Conservation (phyloP, 2,113 vertebrate species). For the Cynopterus brachyotis region DNA sequence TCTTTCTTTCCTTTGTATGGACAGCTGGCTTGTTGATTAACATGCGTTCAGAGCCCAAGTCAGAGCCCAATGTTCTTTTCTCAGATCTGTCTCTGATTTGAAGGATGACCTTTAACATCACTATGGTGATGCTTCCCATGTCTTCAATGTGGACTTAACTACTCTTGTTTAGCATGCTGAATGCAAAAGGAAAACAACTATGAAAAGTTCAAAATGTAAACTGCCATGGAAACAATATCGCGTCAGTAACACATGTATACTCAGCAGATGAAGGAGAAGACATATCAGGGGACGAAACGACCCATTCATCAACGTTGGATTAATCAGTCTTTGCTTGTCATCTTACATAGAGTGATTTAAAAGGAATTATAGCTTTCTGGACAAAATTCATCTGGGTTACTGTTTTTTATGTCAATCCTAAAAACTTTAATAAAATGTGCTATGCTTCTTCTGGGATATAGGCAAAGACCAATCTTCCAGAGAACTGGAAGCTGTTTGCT, state of each 20-base stretch:
- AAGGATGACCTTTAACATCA: conserved; percentile 64
- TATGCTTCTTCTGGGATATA: neutral
- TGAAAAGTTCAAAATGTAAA: conserved; percentile 66
- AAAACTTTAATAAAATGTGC: conserved; percentile 11
- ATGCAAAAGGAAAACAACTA: conserved; percentile 44
- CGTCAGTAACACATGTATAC: neutral
- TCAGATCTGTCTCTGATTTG: conserved; percentile 53
- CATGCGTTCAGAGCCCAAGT: neutral
- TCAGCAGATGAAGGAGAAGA: neutral
- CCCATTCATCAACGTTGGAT: conserved; percentile 22
- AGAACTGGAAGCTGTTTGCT: neutral
- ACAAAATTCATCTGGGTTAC: neutral
- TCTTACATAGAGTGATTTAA: conserved; percentile 48
- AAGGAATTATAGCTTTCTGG: conserved; percentile 44
- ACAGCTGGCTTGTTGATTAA: conserved; percentile 32
- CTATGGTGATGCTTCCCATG: neutral
- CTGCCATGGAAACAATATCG: conserved; percentile 39
- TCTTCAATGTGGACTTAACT: conserved; percentile 14
- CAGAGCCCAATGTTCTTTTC: conserved; percentile 18
- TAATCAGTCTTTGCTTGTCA: conserved; percentile 58
- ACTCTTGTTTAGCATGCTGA: conserved; percentile 50
- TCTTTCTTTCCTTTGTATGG: neutral
- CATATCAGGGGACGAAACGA: neutral
- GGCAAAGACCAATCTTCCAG: neutral
- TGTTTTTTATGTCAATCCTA: conserved; percentile 43